Evolutionary conservation across 2,797 vertebrate species (phyloP), one percentile per base, ranked within the genome.

Genomic region (Melanotaenia nigrans): DNA sequence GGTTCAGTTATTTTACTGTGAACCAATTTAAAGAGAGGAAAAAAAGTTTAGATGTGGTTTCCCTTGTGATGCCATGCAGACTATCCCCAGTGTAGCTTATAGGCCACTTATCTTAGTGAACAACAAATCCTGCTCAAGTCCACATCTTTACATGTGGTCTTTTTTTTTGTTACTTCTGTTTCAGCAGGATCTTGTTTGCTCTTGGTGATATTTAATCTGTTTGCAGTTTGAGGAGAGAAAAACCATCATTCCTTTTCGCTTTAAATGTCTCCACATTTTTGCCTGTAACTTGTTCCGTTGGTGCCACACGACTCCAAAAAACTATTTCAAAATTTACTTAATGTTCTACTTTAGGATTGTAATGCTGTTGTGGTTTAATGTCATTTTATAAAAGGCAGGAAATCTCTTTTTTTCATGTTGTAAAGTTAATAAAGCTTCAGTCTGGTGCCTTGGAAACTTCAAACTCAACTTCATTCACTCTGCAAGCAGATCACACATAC

Each of bases 1-100:
- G 84, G 71, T 68, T 89, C 77, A 72, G 64, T 79, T 85, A 49
- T 78, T 86, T 79, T 65, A 56, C 32, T 65, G 49, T 68, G 62
- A 79, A 80, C 78, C 24, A 45, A 51, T 80, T 70, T 74, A 58
- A 69, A 77, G 28, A 45, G 60, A 56, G 40, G 14, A 73, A 40
- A 68, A 49, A 14, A 45, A 56, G 24, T 38, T 58, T 11, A 40
- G 33, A 64, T 66, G 61, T 32, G 33, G 53, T 75, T 75, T 54
- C 25, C 47, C 28, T 45, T 69, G n/a, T 51, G 51, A 72, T 35
- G 40, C 75, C 9, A 25, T 47, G 38, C 73, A 75, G 16, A 45
- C 69, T 66, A 56, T 78, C 30, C 60, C 28, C 18, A n/a, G 38
- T 66, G 63, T 68, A n/a, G 76, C 68, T 62, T 67, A 61, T 72